These are phyloP conservation scores for Numenius phaeopus DNA, from an alignment of 2,797 vertebrate genomes.

Conservation along the genomic window DNA sequence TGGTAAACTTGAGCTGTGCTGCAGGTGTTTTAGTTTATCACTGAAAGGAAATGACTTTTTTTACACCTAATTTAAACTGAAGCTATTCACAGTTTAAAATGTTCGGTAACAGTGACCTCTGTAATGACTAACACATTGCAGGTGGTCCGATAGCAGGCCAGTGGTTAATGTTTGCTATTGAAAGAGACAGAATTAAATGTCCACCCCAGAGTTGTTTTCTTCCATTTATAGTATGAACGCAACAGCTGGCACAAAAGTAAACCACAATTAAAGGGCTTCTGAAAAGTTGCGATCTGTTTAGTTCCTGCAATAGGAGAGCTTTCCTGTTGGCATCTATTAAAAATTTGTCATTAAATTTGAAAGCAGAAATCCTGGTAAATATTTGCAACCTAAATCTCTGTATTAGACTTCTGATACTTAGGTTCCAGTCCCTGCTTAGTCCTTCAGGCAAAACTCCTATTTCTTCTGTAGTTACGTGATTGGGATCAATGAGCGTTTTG, in stretches of 20 bases:
- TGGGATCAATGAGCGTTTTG: neutral
- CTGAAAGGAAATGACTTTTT: conserved; percentile 99
- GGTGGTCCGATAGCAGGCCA: conserved; percentile 89
- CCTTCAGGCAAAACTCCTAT: neutral
- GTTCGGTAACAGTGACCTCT: conserved; percentile 93
- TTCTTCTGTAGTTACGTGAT: neutral
- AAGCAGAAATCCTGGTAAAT: conserved; percentile 6
- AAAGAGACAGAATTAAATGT: conserved; percentile 70
- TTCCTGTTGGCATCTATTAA: conserved; percentile 27
- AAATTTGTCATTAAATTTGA: neutral
- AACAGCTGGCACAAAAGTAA: conserved; percentile 73
- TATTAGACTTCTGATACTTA: neutral
- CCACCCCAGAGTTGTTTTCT: conserved; percentile 70
- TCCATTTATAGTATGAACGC: conserved; percentile 70
- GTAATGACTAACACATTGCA: conserved; percentile 97
- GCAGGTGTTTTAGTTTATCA: conserved; percentile 98
- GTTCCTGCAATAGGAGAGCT: conserved; percentile 12
- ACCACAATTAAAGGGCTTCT: conserved; percentile 42
- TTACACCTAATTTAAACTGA: conserved; percentile 99
- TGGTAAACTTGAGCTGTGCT: conserved; percentile 85
- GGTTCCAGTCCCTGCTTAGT: neutral
- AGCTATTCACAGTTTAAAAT: conserved; percentile 97
- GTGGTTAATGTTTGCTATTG: conserved; percentile 84
- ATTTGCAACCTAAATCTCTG: neutral
- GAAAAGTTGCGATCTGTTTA: neutral